These are phyloP conservation scores for Tenodera sinensis DNA, from an alignment of 2,888 invertebrate genomes.

Conservation along the genomic window DNA sequence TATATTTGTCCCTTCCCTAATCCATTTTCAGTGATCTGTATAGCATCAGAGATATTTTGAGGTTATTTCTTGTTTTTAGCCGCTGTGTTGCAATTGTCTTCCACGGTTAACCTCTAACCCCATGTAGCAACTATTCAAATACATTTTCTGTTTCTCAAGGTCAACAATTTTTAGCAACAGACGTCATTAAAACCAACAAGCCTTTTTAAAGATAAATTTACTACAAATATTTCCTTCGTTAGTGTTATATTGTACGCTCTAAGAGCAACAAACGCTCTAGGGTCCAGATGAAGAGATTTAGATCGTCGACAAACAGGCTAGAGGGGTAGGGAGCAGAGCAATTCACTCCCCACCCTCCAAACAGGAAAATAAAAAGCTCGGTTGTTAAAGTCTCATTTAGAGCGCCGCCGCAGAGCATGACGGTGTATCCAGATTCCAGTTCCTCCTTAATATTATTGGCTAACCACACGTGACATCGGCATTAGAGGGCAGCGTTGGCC, in stretches of 20 bases:
- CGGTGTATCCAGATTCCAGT: not conserved
- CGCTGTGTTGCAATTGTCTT: too few relatives aligned
- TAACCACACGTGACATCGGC: constrained; percentile 11
- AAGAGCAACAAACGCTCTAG: not conserved
- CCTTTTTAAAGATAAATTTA: too few relatives aligned
- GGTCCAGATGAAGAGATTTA: not conserved
- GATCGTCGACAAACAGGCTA: not conserved
- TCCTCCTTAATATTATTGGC: constrained; percentile 9
- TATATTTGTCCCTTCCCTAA: too few relatives aligned
- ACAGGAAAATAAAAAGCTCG: not conserved
- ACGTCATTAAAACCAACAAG: too few relatives aligned
- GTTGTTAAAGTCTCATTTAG: constrained; percentile 19
- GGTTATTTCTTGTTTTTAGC: too few relatives aligned
- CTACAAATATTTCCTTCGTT: too few relatives aligned
- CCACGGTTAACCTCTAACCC: too few relatives aligned
- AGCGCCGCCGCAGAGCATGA: constrained; percentile 10
- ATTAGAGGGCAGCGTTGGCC: constrained; percentile 5
- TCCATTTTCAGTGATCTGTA: too few relatives aligned
- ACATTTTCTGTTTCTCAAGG: too few relatives aligned
- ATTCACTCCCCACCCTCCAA: not conserved
- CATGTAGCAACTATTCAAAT: too few relatives aligned
- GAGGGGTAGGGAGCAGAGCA: not conserved
- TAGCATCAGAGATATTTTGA: too few relatives aligned
- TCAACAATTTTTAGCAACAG: too few relatives aligned
- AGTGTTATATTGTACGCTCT: not conserved